Conservation (phyloP, 2,888 invertebrate species). For the Cybosia mesomella region DNA sequence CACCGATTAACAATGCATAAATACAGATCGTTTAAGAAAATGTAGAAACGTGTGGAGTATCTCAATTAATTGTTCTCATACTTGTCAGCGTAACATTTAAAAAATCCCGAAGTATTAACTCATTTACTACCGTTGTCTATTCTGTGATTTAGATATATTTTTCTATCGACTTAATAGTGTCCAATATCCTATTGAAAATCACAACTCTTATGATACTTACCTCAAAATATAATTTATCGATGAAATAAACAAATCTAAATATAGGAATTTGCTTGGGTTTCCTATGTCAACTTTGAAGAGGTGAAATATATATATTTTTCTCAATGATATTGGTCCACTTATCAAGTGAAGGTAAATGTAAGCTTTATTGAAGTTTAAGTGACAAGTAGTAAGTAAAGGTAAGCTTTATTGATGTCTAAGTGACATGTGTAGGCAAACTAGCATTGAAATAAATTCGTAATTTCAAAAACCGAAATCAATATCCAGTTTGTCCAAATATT, state of each 20-base stretch:
- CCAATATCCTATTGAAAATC: too few species aligned
- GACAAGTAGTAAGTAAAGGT: neutral
- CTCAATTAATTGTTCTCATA: too few species aligned
- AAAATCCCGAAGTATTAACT: too few species aligned
- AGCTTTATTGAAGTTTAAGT: too few species aligned
- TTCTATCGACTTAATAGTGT: neutral
- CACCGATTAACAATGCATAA: too few species aligned
- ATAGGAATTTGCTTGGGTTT: neutral
- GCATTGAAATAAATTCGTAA: neutral
- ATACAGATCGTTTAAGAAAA: too few species aligned
- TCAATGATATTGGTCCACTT: neutral
- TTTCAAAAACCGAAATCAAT: neutral
- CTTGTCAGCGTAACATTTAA: neutral
- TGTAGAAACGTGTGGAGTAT: too few species aligned
- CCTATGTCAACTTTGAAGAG: neutral
- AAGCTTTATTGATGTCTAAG: neutral
- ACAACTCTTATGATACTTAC: neutral
- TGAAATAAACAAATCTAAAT: neutral
- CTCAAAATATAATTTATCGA: neutral
- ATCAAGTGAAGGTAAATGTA: too few species aligned
- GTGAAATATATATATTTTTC: constrained; percentile 3
- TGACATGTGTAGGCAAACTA: neutral
- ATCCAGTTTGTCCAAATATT: constrained; percentile 5
- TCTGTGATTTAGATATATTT: neutral
- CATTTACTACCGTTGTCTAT: neutral